Conservation (phyloP, 2,113 vertebrate genomes). For the Sylvia atricapilla region DNA sequence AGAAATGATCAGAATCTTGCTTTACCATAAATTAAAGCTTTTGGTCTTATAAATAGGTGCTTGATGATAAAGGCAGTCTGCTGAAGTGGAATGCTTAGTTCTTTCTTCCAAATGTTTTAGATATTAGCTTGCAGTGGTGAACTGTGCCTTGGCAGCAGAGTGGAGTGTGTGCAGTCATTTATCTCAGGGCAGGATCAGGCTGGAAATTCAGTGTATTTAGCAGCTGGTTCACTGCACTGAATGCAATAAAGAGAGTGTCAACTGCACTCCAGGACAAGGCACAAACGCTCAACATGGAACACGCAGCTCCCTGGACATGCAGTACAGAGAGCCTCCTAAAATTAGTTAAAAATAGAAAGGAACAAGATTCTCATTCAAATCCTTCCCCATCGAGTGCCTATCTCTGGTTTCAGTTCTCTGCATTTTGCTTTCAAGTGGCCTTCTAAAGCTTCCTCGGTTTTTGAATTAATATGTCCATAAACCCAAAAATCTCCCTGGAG, state of each 20-base stretch:
- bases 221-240: background rate
- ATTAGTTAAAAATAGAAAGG: background rate
- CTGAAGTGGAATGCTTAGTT: background rate
- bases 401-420: background rate
- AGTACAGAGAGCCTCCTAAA: background rate
- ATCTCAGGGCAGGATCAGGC: background rate
- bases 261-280: background rate
- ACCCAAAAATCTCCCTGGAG: background rate
- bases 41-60: background rate
- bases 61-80: background rate
- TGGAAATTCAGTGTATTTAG: conserved; percentile 1
- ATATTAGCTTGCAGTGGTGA: background rate
- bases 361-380: background rate
- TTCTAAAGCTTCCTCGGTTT: background rate
- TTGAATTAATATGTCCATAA: background rate
- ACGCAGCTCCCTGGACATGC: background rate
- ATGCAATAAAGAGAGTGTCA: background rate
- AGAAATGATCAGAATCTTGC: conserved; percentile 1
- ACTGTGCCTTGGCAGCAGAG: background rate
- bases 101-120: background rate
- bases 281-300: background rate
- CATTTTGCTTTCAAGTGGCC: background rate
- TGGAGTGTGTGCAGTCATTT: background rate
- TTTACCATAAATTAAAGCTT: background rate
- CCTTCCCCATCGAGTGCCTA: background rate